Evolutionary conservation across 2,797 vertebrate species (phyloP).

Genomic region (Naso thynnoides): DNA sequence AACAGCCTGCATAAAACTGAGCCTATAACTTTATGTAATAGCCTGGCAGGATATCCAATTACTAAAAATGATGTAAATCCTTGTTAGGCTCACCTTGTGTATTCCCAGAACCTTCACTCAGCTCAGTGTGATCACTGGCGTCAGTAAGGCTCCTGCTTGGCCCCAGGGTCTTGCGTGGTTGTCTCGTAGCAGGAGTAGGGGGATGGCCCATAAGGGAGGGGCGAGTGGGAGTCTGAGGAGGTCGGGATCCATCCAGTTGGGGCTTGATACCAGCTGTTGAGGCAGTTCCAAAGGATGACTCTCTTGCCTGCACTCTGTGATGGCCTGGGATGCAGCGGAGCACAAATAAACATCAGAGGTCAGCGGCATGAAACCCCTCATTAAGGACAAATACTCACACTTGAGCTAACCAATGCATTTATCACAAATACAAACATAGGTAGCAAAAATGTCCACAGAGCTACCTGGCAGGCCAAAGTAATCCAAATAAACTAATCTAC

Average conservation of each 20-base stretch:
- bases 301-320: conserved; percentile 53
- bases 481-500: background rate
- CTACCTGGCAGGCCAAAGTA: background rate
- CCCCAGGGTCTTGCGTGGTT: conserved; percentile 75
- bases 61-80: background rate
- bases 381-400: conserved; percentile 11
- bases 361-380: conserved; percentile 4
- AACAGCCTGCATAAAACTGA: conserved; percentile 5
- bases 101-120: conserved; percentile 57
- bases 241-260: conserved; percentile 47
- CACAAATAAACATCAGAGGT: conserved; percentile 17
- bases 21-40: conserved; percentile 11
- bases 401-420: background rate
- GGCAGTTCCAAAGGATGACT: conserved; percentile 24
- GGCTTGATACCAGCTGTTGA: conserved; percentile 63
- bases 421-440: background rate
- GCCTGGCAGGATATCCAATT: background rate
- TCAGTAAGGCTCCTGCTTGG: conserved; percentile 71
- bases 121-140: conserved; percentile 68
- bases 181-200: conserved; percentile 74
- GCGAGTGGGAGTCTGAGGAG: conserved; percentile 47
- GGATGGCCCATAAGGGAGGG: conserved; percentile 50
- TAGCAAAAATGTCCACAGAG: background rate
- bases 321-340: conserved; percentile 63
- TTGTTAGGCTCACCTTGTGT: conserved; percentile 79